Base-by-base conservation (phyloP, 92 coral and sea anemone genomes). In the Galaxea fascicularis region DNA sequence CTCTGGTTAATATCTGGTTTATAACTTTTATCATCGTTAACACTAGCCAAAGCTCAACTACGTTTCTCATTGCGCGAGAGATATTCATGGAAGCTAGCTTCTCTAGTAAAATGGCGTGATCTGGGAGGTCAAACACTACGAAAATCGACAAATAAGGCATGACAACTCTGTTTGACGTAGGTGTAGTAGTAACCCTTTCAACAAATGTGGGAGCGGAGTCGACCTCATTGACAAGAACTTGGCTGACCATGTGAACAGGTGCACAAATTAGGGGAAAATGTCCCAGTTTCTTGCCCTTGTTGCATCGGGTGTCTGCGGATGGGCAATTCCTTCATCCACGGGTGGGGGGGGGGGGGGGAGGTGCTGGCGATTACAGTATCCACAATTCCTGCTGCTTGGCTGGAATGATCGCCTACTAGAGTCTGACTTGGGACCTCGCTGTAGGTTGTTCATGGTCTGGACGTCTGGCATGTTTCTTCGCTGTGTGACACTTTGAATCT, bases 321-420 rank as follows among this genome's bases (percentile, higher is more conserved):
- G 89, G 86, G 86, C 86, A 89, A 39, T 89, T 68, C 78, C 63
- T 84, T 78, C 73, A 83, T 60, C 85, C 88, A 21, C 81, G 39
- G 67, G 84, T n/a, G n/a, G n/a, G n/a, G n/a, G n/a, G n/a, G n/a
- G n/a, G 67, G n/a, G n/a, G n/a, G n/a, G n/a, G n/a, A n/a, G n/a
- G 78, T 88, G 53, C 47, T 39, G 54, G 14, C 53, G 75, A 51
- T 45, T 70, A 54, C 57, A 57, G 56, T 79, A 87, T 4, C 76
- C 83, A 65, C 82, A 73, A n/a, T n/a, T n/a, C n/a, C n/a, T n/a
- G n/a, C n/a, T n/a, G n/a, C n/a, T n/a, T n/a, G n/a, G n/a, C n/a
- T 73, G 63, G 46, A 72, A 73, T 8, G 78, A 62, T 25, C 15
- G 49, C 77, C 59, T 72, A 58, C 49, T 21, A 49, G 22, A 21